Conservation (phyloP, 1,140 invertebrate species). For the Leguminivora glycinivorella region DNA sequence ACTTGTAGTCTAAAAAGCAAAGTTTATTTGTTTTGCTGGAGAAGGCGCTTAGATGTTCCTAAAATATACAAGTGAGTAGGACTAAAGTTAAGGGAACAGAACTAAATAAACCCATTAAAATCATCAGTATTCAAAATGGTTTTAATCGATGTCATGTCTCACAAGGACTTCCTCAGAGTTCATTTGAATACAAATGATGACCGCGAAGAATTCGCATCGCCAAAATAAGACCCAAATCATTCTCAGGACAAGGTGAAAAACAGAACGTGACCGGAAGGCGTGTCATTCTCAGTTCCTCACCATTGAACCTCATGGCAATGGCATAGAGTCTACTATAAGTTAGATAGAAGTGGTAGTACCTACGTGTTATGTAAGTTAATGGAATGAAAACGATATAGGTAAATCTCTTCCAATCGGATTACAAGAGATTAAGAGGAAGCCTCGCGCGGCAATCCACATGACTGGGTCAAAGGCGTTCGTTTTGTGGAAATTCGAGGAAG, state of each 20-base stretch:
- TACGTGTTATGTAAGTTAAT: slow-evolving; percentile 31
- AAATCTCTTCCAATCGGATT: slow-evolving; percentile 53
- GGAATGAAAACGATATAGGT: slow-evolving; percentile 27
- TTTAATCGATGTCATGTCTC: not conserved
- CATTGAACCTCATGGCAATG: not conserved
- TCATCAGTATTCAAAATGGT: not conserved
- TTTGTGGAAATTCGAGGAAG: slow-evolving; percentile 30
- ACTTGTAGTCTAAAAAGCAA: too few relatives aligned
- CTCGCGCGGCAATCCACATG: slow-evolving; percentile 36
- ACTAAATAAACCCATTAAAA: not conserved
- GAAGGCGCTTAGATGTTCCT: too few relatives aligned
- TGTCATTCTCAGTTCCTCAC: not conserved
- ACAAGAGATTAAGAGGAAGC: slow-evolving; percentile 45
- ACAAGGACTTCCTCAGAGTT: not conserved
- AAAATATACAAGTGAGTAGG: too few relatives aligned
- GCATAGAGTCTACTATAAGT: not conserved
- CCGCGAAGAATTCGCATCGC: slow-evolving; percentile 2
- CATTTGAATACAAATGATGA: slow-evolving; percentile 9
- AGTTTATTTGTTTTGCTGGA: too few relatives aligned
- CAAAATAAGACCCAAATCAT: slow-evolving; percentile 3
- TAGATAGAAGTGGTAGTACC: slow-evolving; percentile 1
- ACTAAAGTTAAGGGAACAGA: not conserved
- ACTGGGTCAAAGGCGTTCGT: slow-evolving; percentile 44
- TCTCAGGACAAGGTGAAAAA: slow-evolving; percentile 11
- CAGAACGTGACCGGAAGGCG: slow-evolving; percentile 20